Base-by-base conservation (phyloP, 2,797 vertebrate species). In the Artibeus jamaicensis region DNA sequence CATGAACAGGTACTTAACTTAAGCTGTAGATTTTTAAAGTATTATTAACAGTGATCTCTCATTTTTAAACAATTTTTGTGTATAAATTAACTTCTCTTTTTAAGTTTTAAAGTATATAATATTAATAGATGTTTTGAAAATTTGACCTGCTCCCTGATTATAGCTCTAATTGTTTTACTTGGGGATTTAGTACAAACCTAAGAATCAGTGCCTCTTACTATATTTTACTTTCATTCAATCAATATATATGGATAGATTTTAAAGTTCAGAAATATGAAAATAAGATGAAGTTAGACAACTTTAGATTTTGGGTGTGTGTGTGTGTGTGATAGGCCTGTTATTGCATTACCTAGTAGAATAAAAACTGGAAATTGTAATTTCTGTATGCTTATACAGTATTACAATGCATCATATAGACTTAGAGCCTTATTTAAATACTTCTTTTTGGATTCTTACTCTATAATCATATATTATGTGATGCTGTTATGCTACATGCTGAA, bases 1-100 rank as follows among this genome's bases (percentile, higher is more conserved):
- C 84, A 99, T 99, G 99, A 99, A 99, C 99, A 99, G 99, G 99
- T 99, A 98, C 0, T 90, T 82, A 85, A 44, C 74, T 37, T 82
- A 53, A 34, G 53, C 86, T 90, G 6, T 59, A 57, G 16, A 32
- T 48, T 90, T 94, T 84, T 44, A 37, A 77, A 90, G 53, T 88
- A 57, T 81, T 57, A 19, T 88, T 91, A 85, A 32, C n/a, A 94
- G 5, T 79, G 15, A 77, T 65, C 96, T 96, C 42, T 85, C 59
- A 50, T n/a, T 93, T 96, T 93, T 95, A 88, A 93, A 57, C 44
- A 68, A 78, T 81, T 86, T 65, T 2, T 94, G 2, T 91, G 9
- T 91, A 34, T 85, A 44, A 70, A 70, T 85, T 10, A 79, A 44
- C 68, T 89, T 96, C 37, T 12, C 59, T 59, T 91, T 79, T 59